A percentile compares a stretch with the other conserved stretches of the same genome.
Evolutionary conservation across 2,888 invertebrate genomes (phyloP).

Genomic region (Scaeva pyrastri): DNA sequence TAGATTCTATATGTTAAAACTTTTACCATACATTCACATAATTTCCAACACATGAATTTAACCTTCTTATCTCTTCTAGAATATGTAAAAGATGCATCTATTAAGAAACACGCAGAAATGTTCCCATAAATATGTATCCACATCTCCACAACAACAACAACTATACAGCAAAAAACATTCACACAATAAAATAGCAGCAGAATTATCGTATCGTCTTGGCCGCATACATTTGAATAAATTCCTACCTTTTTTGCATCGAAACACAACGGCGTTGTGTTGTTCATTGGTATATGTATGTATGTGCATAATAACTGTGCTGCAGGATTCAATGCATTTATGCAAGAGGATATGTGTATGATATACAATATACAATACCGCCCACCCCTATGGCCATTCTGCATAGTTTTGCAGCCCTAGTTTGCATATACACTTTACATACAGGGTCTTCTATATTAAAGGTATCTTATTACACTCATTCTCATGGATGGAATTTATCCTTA

Average conservation of each 20-base stretch:
- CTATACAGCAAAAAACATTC: not conserved
- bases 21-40: not conserved
- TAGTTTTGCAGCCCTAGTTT: not conserved
- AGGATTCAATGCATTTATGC: not conserved
- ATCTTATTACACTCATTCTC: not conserved
- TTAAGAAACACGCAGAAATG: not conserved
- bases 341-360: not conserved
- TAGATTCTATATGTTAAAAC: no score
- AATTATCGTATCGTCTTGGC: conserved; percentile 7
- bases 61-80: not conserved
- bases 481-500: not conserved
- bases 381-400: not conserved
- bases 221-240: conserved; percentile 14
- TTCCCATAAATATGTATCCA: not conserved
- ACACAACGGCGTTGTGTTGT: not conserved
- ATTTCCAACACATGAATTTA: not conserved
- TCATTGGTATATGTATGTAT: no score
- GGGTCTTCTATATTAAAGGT: not conserved
- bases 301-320: not conserved
- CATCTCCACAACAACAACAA: not conserved
- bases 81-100: not conserved
- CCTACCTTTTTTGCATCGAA: not conserved
- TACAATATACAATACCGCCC: not conserved
- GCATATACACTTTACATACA: not conserved
- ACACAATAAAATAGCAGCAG: not conserved